Evolutionary conservation across 2,797 vertebrate genomes (phyloP), one percentile per base, ranked within the genome.

Genomic region (Erpetoichthys calabaricus): DNA sequence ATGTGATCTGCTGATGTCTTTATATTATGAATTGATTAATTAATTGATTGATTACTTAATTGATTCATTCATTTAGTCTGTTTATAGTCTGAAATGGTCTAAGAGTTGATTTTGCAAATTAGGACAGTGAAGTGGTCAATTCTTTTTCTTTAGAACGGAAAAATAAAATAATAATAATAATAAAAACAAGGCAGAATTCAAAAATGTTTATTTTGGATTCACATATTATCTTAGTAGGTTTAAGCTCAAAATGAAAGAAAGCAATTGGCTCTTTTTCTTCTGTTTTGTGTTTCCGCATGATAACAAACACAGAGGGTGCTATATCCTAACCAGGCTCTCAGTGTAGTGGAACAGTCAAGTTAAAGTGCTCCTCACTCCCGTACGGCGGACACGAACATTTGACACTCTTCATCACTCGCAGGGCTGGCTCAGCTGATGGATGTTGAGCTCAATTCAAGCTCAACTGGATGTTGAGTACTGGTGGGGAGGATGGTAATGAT

Each of bases 31-130:
- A 25, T 25, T 25, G 25, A 25, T 25, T 25, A 25, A 25, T 25
- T 25, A 25, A 25, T 25, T 25, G 25, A 25, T 25, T 25, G 1
- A 25, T 25, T 25, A 25, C 25, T 25, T 25, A 25, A 25, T 6
- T 54, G 6, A 46, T 4, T 45, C 42, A 42, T 53, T 6, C 8
- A 6, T 52, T 10, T 45, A 7, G 51, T 42, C 42, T 8, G 7
- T 42, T 42, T 56, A 25, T 25, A 25, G 25, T 25, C 25, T 25
- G 2, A 25, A 25, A 25, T 25, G 25, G 25, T 10, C 10, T 55
- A 51, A 5, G 47, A 42, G 47, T 63, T 45, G 5, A 10, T 45
- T 45, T 59, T 59, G 42, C 45, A 50, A 56, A 62, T 42, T 9
- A 10, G 44, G 43, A 46, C 6, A 43, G 42, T 42, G 45, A 55